These are phyloP conservation scores for Chroicocephalus ridibundus DNA, from an alignment of 2,113 vertebrate species.

Conservation along the genomic window DNA sequence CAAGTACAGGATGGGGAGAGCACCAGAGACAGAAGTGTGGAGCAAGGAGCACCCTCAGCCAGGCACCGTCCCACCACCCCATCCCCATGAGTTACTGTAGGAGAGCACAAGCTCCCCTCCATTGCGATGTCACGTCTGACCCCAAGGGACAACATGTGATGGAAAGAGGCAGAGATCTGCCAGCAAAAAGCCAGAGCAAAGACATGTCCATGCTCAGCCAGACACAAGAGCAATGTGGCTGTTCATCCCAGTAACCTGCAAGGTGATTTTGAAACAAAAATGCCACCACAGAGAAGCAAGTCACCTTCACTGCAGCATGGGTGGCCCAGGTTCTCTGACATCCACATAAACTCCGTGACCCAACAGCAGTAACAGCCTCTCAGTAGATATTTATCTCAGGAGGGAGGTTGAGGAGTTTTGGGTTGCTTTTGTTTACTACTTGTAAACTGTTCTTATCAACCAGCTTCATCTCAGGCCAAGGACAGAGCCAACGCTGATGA, in stretches of 20 bases:
- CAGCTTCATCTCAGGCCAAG: not conserved
- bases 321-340: not conserved
- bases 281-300: rapidly evolving
- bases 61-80: not conserved
- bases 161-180: not conserved
- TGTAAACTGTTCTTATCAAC: not conserved
- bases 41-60: not conserved
- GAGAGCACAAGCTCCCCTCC: not conserved
- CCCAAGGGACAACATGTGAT: rapidly evolving
- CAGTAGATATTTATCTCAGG: not conserved
- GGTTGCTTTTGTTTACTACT: not conserved
- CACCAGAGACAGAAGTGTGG: rapidly evolving
- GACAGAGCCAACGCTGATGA: not conserved
- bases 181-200: not conserved
- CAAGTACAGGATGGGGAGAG: not conserved
- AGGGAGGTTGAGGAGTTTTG: not conserved
- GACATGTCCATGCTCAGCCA: not conserved
- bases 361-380: not conserved
- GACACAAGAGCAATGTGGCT: rapidly evolving
- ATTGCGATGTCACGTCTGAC: rapidly evolving
- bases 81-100: not conserved
- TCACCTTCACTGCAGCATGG: not conserved
- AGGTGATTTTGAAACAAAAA: not conserved
- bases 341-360: not conserved
- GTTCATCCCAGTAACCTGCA: not conserved